phyloP scores from a whole-genome alignment of 2,797 vertebrate species.

The Diglossa cyanea region DNA sequence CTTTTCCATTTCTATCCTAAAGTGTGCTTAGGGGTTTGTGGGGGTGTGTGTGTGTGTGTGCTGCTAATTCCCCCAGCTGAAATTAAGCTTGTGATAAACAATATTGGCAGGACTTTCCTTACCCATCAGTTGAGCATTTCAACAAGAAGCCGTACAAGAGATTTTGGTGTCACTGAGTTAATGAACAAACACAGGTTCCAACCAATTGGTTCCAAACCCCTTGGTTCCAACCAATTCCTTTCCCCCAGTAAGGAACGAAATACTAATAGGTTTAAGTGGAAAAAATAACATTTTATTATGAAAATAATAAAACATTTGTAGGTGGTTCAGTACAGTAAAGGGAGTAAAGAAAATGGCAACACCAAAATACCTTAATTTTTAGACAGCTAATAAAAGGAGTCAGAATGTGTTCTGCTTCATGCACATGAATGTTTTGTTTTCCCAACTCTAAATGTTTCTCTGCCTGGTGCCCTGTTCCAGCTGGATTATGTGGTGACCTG shows the following conservation, averaged over 20 bases:
- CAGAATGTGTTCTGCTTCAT: neutral
- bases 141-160: neutral
- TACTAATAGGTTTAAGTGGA: neutral
- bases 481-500: slow-evolving; percentile 97
- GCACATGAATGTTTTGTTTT: neutral
- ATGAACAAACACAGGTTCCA: neutral
- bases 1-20: neutral
- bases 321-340: neutral
- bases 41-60: neutral
- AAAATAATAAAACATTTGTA: neutral
- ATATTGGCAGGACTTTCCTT: neutral
- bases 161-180: neutral
- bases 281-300: neutral
- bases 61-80: neutral
- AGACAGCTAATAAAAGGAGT: neutral
- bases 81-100: neutral
- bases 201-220: neutral
- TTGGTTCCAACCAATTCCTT: neutral
- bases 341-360: neutral
- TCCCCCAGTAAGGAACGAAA: neutral
- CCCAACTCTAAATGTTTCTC: neutral
- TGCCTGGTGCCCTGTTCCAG: slow-evolving; percentile 65
- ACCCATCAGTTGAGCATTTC: no score
- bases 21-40: neutral
- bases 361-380: neutral